These are phyloP conservation scores for Cancer borealis DNA, from an alignment of 2,888 invertebrate species.

Conservation along the genomic window DNA sequence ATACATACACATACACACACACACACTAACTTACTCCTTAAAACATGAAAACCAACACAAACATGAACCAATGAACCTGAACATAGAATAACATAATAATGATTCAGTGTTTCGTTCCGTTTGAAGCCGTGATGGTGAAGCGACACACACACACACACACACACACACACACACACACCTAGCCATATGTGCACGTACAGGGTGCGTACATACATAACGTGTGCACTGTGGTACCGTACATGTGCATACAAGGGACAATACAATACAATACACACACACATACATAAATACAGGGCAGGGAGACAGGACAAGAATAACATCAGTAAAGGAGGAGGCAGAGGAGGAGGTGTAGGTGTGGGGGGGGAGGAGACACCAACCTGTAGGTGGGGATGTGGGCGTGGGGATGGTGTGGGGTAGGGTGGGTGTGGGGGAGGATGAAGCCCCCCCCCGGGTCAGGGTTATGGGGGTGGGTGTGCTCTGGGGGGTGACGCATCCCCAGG, in stretches of 20 bases:
- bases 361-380: conserved; percentile 74
- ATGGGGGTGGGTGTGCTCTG: conserved; percentile 72
- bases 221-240: neutral
- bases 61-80: neutral
- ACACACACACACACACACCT: neutral
- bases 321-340: conserved; percentile 5
- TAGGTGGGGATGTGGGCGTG: conserved; percentile 74
- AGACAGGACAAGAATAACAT: neutral
- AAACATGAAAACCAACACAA: neutral
- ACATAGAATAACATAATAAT: neutral
- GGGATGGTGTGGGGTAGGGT: conserved; percentile 64
- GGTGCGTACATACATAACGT: neutral
- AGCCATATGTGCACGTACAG: neutral
- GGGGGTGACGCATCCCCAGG: conserved; percentile 67
- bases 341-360: conserved; percentile 55
- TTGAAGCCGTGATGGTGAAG: neutral
- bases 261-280: neutral
- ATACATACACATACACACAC: neutral
- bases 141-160: neutral
- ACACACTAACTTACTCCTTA: neutral
- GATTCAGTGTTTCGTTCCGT: neutral
- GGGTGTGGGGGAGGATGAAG: conserved; percentile 62
- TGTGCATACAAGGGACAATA: neutral
- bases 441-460: conserved; percentile 76
- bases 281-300: neutral